Conservation (phyloP, 1,140 invertebrate genomes). For the Aphelenchoides avenae region DNA sequence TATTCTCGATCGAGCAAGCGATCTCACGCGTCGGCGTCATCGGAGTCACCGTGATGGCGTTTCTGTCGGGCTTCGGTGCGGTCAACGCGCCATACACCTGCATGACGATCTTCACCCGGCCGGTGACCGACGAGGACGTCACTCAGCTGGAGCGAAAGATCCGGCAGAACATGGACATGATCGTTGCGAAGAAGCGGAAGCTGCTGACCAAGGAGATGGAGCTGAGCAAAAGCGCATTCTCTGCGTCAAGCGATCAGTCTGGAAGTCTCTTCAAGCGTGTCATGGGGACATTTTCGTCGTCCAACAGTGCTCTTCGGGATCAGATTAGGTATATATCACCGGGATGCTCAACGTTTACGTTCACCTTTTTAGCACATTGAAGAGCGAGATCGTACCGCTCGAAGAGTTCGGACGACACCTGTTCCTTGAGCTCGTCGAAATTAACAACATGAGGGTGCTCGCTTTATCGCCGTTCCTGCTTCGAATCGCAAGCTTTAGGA, state of each 20-base stretch:
- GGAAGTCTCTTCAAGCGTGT: conserved; percentile 45
- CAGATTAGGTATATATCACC: conserved; percentile 48
- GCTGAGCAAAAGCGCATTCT: conserved; percentile 44
- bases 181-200: conserved; percentile 89
- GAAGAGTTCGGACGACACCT: conserved; percentile 88
- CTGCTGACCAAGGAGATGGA: conserved; percentile 49
- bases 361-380: conserved; percentile 68
- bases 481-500: no score
- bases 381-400: conserved; percentile 77
- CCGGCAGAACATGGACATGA: conserved; percentile 92
- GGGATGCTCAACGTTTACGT: no score
- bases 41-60: conserved; percentile 98
- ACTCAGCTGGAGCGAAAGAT: conserved; percentile 80
- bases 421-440: conserved; percentile 89
- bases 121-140: conserved; percentile 81
- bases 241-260: conserved; percentile 10
- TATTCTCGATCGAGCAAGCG: conserved; percentile 86
- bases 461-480: no score
- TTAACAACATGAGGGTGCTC: conserved; percentile 75
- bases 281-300: conserved; percentile 40
- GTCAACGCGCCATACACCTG: conserved; percentile 96
- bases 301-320: conserved; percentile 28
- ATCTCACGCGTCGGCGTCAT: conserved; percentile 92
- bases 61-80: conserved; percentile 97
- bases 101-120: conserved; percentile 73